Evolutionary conservation across 1,140 invertebrate genomes (phyloP), one percentile per base, ranked within the genome.

Genomic region (Ceratosolen solmsi): DNA sequence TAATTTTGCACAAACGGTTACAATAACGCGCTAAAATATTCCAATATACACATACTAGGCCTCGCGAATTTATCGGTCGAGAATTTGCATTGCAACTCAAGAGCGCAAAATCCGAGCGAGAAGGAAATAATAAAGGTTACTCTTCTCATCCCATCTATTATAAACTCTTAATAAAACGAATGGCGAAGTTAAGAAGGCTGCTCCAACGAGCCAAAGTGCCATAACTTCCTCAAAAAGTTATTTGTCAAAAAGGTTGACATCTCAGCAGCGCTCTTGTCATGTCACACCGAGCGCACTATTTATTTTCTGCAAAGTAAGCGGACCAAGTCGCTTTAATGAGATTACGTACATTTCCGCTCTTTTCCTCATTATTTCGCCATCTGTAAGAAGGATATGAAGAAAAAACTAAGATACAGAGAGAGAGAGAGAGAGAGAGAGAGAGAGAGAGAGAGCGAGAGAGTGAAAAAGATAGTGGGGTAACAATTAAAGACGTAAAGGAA

Each of bases 251-350:
- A 72, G 46, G 51, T 27, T 60, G 54, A 72, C 30, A 76, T 9
- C 63, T 22, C 51, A 58, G 54, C n/a, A 51, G 20, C 4, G 41
- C 3, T 25, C 22, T 46, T 46, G 68, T 30, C 36, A 13, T 46
- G 11, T 36, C 4, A 49, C 9, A n/a, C 73, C 56, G 2, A 15
- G 36, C 9, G 0, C 22, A 11, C 25, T 80, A 80, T 73, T 80
- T 73, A 80, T 72, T 80, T 80, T 80, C 68, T 60, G 51, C 78
- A 58, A 60, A 56, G n/a, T 79, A 79, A 79, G 51, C 33, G 54
- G 54, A 1, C 58, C 58, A 41, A 65, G 38, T 38, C 15, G 54
- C 27, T 79, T 49, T 79, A 79, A 71, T 41, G 54, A 72, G 70
- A 80, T 80, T 80, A 80, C 63, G 51, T 73, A 36, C 51, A 71